These are phyloP conservation scores for Drosophila bunnanda DNA, from an alignment of 2,888 invertebrate species.

Conservation along the genomic window DNA sequence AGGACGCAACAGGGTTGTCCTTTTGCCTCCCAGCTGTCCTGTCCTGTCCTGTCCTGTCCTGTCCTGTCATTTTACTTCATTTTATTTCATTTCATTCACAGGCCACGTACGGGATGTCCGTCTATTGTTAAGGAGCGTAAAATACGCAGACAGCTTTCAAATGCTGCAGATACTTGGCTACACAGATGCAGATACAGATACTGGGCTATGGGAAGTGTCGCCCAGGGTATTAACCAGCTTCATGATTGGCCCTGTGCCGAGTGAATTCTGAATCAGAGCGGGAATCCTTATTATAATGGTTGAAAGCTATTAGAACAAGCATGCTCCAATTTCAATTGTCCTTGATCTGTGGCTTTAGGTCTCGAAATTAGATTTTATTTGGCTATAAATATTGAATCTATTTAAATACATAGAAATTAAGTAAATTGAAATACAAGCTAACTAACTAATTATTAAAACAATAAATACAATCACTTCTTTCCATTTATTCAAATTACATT, in stretches of 20 bases:
- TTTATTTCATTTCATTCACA: constrained; percentile 59
- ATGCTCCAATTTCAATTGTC: background rate
- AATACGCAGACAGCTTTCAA: constrained; percentile 72
- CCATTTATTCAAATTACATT: background rate
- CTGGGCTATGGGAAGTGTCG: background rate
- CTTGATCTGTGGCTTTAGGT: background rate
- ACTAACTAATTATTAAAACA: background rate
- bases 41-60: constrained; percentile 19
- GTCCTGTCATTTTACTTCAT: constrained; percentile 44
- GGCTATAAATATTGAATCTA: too few relatives aligned
- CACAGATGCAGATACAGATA: constrained; percentile 25
- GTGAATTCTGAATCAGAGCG: constrained; percentile 5
- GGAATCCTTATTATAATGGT: constrained; percentile 5
- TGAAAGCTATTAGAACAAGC: constrained; percentile 4
- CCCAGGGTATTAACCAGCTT: constrained; percentile 5
- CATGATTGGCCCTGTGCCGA: constrained; percentile 10
- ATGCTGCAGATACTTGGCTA: constrained; percentile 45
- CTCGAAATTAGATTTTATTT: background rate
- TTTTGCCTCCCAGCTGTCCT: constrained; percentile 9
- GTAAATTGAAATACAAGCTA: background rate
- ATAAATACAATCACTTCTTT: background rate
- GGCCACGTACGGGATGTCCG: constrained; percentile 69
- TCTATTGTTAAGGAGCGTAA: constrained; percentile 70
- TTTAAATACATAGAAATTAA: background rate
- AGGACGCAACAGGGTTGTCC: constrained; percentile 42